Evolutionary conservation across 2,113 vertebrate species (phyloP).

Genomic region (Pomatorhinus ruficollis): DNA sequence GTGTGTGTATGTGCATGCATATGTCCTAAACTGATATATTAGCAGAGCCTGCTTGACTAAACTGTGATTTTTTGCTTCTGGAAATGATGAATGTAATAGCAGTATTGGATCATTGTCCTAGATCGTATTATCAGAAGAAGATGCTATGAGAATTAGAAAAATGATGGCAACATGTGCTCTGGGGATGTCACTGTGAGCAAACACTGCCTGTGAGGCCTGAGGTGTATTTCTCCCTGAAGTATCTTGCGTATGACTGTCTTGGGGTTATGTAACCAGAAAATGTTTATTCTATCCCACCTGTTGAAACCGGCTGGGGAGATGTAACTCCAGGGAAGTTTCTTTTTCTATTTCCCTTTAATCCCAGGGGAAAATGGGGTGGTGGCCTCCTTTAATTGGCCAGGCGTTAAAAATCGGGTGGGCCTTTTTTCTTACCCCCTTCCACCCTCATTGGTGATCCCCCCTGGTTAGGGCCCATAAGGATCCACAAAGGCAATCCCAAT

Average conservation of each 20-base stretch:
- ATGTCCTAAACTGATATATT: not conserved
- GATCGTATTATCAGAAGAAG: not conserved
- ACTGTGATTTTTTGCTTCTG: not conserved
- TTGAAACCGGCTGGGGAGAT: too few species aligned
- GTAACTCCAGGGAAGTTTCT: too few species aligned
- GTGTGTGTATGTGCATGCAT: not conserved
- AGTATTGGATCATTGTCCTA: not conserved
- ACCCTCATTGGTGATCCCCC: too few species aligned
- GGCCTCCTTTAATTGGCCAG: too few species aligned
- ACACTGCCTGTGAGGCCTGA: not conserved
- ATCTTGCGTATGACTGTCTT: not conserved
- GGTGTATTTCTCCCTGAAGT: not conserved
- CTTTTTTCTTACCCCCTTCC: too few species aligned
- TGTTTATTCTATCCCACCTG: too few species aligned
- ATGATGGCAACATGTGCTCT: not conserved
- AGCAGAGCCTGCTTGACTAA: not conserved
- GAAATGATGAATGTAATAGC: not conserved
- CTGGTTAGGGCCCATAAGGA: too few species aligned
- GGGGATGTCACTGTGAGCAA: accelerated
- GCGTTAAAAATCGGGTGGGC: too few species aligned
- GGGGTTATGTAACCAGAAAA: too few species aligned
- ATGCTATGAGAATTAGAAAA: not conserved
- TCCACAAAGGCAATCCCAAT: too few species aligned
- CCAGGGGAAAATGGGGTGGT: too few species aligned
- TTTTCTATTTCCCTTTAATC: too few species aligned